These are phyloP conservation scores for Tetramorium bicarinatum DNA, from an alignment of 2,888 invertebrate species.

Conservation along the genomic window DNA sequence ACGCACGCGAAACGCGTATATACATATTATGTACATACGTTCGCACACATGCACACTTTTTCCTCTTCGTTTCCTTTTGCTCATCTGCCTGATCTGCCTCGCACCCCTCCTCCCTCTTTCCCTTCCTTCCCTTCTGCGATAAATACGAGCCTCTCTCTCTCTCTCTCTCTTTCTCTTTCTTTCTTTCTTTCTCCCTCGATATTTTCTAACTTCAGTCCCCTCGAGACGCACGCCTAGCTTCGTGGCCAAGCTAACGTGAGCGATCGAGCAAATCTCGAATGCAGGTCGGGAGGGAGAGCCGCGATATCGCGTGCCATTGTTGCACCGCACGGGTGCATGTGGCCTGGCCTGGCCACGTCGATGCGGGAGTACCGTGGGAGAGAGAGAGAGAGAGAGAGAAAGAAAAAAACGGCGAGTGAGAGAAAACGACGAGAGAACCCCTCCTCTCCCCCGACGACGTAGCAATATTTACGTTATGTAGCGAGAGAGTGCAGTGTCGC, in stretches of 20 bases:
- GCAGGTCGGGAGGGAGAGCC: constrained; percentile 5
- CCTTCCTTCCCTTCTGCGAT: neutral
- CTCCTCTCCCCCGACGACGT: neutral
- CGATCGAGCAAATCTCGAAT: constrained; percentile 8
- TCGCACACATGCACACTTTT: neutral
- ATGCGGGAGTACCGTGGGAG: constrained; percentile 39
- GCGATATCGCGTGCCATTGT: constrained; percentile 48
- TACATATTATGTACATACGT: too few species aligned
- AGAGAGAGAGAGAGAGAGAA: neutral
- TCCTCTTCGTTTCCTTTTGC: neutral
- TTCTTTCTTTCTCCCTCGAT: neutral
- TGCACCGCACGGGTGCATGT: constrained; percentile 31
- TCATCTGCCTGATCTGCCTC: neutral
- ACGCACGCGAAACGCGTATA: too few species aligned
- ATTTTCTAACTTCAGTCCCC: neutral
- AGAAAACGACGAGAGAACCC: constrained; percentile 1
- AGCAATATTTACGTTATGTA: constrained; percentile 64
- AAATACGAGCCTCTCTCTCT: neutral
- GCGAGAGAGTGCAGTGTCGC: neutral
- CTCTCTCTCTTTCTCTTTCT: neutral
- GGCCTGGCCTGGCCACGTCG: constrained; percentile 48
- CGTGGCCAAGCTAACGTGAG: neutral
- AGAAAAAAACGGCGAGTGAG: neutral
- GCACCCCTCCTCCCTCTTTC: neutral
- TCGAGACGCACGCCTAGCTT: neutral